phyloP scores from a whole-genome alignment of 2,888 invertebrate genomes.

The Archips crataeganus region DNA sequence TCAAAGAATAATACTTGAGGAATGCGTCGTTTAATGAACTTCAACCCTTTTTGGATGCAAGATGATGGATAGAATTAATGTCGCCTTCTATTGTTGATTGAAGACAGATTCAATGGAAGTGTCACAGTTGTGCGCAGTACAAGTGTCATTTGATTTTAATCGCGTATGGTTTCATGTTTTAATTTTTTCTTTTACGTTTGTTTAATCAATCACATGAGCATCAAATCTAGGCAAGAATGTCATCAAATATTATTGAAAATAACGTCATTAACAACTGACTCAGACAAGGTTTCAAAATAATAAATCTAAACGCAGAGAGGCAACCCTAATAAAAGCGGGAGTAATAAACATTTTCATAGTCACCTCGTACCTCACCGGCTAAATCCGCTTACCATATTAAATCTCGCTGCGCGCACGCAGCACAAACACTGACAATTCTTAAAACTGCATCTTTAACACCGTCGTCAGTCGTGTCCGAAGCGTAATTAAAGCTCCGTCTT shows the following conservation, averaged over 20 bases:
- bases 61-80: slow-evolving; percentile 85
- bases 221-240: not conserved
- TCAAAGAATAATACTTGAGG: slow-evolving; percentile 85
- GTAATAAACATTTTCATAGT: slow-evolving; percentile 73
- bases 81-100: slow-evolving; percentile 82
- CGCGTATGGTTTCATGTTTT: slow-evolving; percentile 34
- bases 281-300: not conserved
- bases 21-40: slow-evolving; percentile 85
- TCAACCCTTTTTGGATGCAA: slow-evolving; percentile 82
- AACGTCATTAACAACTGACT: not conserved
- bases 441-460: slow-evolving; percentile 82
- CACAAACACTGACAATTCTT: slow-evolving; percentile 72
- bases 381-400: slow-evolving; percentile 76
- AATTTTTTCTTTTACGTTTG: not conserved
- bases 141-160: slow-evolving; percentile 40
- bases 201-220: slow-evolving; percentile 13
- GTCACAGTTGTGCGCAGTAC: slow-evolving; percentile 55
- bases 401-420: slow-evolving; percentile 63
- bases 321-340: slow-evolving; percentile 43
- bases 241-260: not conserved
- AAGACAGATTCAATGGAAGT: slow-evolving; percentile 76
- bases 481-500: slow-evolving; percentile 81
- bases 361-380: slow-evolving; percentile 61
- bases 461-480: slow-evolving; percentile 78
- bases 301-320: slow-evolving; percentile 24